Conservation (phyloP, 2,888 invertebrate genomes). For the Eupithecia pulchellata region DNA sequence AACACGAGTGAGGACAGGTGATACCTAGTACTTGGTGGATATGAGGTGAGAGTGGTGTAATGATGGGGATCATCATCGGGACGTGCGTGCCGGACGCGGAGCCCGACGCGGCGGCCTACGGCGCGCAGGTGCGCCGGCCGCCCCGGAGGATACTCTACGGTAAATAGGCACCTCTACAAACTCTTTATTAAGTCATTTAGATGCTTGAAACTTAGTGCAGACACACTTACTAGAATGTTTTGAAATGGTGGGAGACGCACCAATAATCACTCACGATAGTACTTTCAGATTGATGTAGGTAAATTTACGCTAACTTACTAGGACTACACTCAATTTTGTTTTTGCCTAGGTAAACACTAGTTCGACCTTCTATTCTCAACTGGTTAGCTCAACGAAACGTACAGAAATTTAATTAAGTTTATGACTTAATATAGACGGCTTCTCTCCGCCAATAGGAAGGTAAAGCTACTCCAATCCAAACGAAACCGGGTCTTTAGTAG, state of each 20-base stretch:
- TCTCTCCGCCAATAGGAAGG: not conserved
- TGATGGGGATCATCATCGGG: slow-evolving; percentile 90
- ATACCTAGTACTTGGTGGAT: slow-evolving; percentile 17
- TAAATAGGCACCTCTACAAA: slow-evolving; percentile 45
- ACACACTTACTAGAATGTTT: not conserved
- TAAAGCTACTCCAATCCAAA: not conserved
- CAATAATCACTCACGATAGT: not conserved
- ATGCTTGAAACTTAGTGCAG: not conserved
- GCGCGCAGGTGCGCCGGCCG: slow-evolving; percentile 71
- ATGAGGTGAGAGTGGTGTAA: slow-evolving; percentile 53
- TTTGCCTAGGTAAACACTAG: too few species aligned
- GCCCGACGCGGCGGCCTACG: slow-evolving; percentile 82
- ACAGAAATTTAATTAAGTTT: not conserved
- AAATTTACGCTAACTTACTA: not conserved
- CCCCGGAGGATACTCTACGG: slow-evolving; percentile 79
- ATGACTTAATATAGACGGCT: not conserved
- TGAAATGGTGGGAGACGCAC: not conserved
- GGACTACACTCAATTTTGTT: too few species aligned
- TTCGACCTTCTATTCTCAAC: not conserved
- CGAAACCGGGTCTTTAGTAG: too few species aligned
- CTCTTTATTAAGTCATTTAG: not conserved
- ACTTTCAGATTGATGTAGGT: not conserved
- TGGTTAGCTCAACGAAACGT: not conserved
- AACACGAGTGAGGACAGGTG: not conserved
- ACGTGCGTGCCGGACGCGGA: slow-evolving; percentile 89